Base-by-base conservation (phyloP, 2,888 invertebrate species). In the Andrena minutula region DNA sequence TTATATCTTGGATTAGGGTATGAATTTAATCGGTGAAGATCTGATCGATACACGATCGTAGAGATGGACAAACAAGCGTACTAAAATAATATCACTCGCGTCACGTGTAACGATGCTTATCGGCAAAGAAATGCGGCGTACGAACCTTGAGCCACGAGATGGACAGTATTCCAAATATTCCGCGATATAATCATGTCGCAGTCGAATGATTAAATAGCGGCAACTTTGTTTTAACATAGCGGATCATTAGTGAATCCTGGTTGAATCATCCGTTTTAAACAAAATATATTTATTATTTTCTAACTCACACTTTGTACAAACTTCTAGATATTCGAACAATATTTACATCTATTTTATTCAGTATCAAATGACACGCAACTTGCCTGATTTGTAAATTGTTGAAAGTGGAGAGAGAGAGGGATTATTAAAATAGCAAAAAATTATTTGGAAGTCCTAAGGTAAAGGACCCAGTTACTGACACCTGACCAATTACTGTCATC, bases 241-340 rank as follows among this genome's bases (percentile, higher is more conserved):
- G 10, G 35, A 35, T 35, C 35, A 35, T 35, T 35, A 35, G 35
- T 35, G 10, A 10, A 16, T 41, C 16, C 41, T 41, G 4, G 16
- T 26, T 12, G 1, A 10, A 23, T 56, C 20, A 26, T 56, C n/a
- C 7, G n/a, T 58, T 47, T 63, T 28, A 65, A n/a, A 0, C 16
- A 66, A 53, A 80, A 73, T 63, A 56, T 65, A 73, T 47, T 32
- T 64, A 35, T 64, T 68, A 32, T 60, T 26, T 66, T 68, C 63
- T 41, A 41, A 64, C 76, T 56, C 60, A 75, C 65, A 63, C 26
- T 71, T 64, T 51, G 23, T 73, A 81, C 65, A 72, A 61, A 47
- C 51, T 20, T 8, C 41, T 10, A 53, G 51, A 28, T 35, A 26
- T 23, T 23, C 23, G 8, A 35, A 3, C 0, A 26, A 63, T 69